These are phyloP conservation scores for Calephelis perditalis DNA, from an alignment of 2,888 invertebrate genomes.

Conservation along the genomic window DNA sequence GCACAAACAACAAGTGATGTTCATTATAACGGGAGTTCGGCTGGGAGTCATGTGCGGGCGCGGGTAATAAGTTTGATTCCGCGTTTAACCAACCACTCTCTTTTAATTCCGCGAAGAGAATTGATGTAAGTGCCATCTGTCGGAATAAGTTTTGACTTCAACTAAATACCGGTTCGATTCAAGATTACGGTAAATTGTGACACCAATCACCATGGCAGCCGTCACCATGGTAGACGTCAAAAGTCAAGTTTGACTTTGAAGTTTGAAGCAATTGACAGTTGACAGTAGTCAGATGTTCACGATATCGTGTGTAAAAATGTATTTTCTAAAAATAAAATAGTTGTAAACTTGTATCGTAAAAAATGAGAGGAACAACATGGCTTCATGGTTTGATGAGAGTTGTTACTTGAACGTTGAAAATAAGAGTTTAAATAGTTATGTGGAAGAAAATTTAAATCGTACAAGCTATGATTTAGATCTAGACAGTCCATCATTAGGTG, in stretches of 20 bases:
- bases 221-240: too few species aligned
- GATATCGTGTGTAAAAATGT: neutral
- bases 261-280: neutral
- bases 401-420: conserved; percentile 36
- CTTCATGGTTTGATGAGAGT: conserved; percentile 61
- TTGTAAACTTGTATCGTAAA: conserved; percentile 3
- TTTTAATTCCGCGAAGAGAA: conserved; percentile 23
- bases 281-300: neutral
- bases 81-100: conserved; percentile 40
- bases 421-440: conserved; percentile 33
- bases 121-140: conserved; percentile 56
- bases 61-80: conserved; percentile 39
- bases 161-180: neutral
- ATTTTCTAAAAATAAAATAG: conserved; percentile 7
- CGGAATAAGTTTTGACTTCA: conserved; percentile 8
- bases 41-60: conserved; percentile 59
- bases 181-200: neutral
- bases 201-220: neutral
- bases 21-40: conserved; percentile 74
- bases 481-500: conserved; percentile 6
- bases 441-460: conserved; percentile 32
- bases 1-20: conserved; percentile 68
- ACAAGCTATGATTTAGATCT: conserved; percentile 3
- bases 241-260: neutral
- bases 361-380: conserved; percentile 49